These are phyloP conservation scores for Sebastes aleutianus DNA, from an alignment of 2,797 vertebrate genomes.

Conservation along the genomic window DNA sequence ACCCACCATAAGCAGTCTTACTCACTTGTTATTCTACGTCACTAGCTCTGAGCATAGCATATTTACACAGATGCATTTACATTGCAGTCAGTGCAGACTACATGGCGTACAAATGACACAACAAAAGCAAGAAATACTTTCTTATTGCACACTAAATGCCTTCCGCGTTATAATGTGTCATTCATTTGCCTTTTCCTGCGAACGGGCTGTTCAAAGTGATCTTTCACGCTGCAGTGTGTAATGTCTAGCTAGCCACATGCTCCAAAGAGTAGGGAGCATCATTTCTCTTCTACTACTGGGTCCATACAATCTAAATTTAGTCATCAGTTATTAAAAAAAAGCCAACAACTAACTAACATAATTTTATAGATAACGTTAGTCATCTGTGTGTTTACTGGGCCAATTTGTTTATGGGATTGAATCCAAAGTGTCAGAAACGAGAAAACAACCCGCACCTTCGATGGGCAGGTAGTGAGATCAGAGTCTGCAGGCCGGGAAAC, in stretches of 20 bases:
- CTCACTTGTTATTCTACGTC: too few species aligned
- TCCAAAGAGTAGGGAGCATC: too few species aligned
- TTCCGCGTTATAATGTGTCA: fast-evolving
- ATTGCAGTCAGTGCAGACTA: too few species aligned
- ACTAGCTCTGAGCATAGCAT: too few species aligned
- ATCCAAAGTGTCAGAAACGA: not conserved
- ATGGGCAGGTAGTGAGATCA: not conserved
- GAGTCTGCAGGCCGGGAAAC: not conserved
- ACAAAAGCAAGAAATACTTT: fast-evolving
- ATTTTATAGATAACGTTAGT: fast-evolving
- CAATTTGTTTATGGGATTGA: not conserved
- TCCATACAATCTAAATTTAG: not conserved
- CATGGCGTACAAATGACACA: too few species aligned
- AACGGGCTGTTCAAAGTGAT: too few species aligned
- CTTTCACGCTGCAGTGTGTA: not conserved
- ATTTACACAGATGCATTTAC: too few species aligned
- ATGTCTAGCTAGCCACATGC: not conserved
- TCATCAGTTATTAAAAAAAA: not conserved
- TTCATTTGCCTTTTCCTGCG: too few species aligned
- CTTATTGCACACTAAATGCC: too few species aligned
- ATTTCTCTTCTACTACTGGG: not conserved
- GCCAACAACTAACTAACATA: not conserved
- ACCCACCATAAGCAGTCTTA: too few species aligned
- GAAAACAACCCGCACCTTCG: not conserved
- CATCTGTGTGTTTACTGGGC: too few species aligned